These are phyloP conservation scores for Heteromyza rotundicornis DNA, from an alignment of 2,888 invertebrate genomes.

Conservation along the genomic window DNA sequence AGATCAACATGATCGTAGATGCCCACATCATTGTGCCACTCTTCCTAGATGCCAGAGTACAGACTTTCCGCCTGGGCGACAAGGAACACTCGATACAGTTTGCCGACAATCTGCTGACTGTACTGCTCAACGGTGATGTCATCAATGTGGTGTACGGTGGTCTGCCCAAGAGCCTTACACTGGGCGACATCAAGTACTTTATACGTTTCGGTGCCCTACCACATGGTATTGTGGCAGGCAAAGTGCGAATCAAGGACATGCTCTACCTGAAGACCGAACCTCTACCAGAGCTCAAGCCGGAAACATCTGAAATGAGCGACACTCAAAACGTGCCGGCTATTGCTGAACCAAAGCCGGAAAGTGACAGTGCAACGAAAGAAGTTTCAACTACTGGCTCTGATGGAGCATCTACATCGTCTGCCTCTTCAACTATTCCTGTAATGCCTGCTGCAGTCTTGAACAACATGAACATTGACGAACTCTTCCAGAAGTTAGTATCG, in stretches of 20 bases:
- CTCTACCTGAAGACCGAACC: conserved; percentile 65
- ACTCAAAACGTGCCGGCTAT: conserved; percentile 41
- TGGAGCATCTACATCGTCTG: conserved; percentile 15
- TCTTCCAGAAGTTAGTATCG: conserved; percentile 85
- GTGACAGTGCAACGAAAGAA: neutral
- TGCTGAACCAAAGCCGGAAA: neutral
- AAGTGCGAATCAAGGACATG: conserved; percentile 75
- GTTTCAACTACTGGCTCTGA: neutral
- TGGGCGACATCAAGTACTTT: conserved; percentile 80
- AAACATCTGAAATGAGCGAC: conserved; percentile 19
- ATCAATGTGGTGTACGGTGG: conserved; percentile 84
- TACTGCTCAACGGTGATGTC: conserved; percentile 78
- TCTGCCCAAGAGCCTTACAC: conserved; percentile 77
- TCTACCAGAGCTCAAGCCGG: conserved; percentile 37
- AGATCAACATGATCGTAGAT: conserved; percentile 83
- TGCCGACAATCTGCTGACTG: conserved; percentile 77
- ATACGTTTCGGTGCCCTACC: conserved; percentile 82
- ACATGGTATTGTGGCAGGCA: conserved; percentile 74
- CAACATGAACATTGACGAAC: conserved; percentile 74
- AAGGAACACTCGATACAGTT: conserved; percentile 79
- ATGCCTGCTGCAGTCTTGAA: conserved; percentile 54
- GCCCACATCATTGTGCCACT: conserved; percentile 80
- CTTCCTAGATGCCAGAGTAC: conserved; percentile 83
- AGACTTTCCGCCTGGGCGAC: conserved; percentile 77
- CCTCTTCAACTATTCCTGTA: conserved; percentile 32